Conservation (phyloP, 1,140 invertebrate genomes). For the Diprion similis region DNA sequence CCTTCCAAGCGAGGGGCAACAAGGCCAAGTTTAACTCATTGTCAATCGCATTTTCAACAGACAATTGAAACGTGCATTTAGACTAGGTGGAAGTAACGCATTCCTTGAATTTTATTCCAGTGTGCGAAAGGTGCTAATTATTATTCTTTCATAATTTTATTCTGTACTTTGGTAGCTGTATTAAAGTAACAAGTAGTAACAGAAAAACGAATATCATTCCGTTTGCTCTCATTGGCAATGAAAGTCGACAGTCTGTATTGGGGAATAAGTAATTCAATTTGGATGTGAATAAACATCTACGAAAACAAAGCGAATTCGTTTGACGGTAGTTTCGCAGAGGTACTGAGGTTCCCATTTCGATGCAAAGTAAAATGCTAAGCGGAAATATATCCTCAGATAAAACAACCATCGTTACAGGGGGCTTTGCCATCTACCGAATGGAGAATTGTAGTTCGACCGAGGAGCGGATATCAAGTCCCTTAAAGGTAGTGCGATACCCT, state of each 20-base stretch:
- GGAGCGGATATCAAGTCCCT: too few species aligned
- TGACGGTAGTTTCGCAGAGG: too few species aligned
- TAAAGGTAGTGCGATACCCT: too few species aligned
- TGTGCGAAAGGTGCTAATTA: too few species aligned
- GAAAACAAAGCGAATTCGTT: not conserved
- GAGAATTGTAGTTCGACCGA: too few species aligned
- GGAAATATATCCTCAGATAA: conserved; percentile 2
- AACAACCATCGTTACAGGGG: conserved; percentile 29
- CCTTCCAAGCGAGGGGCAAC: conserved; percentile 52
- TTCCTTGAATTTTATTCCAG: conserved; percentile 34
- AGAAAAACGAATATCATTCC: too few species aligned
- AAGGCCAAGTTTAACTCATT: conserved; percentile 4
- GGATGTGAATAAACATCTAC: not conserved
- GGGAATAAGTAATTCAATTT: not conserved
- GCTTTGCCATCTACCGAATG: not conserved
- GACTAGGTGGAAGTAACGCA: not conserved
- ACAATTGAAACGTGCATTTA: conserved; percentile 11
- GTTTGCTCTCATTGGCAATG: too few species aligned
- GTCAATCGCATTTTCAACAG: not conserved
- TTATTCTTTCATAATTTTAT: too few species aligned
- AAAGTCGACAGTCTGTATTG: not conserved
- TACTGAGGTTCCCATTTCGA: too few species aligned
- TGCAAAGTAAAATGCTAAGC: not conserved
- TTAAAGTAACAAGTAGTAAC: too few species aligned
- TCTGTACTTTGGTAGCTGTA: too few species aligned